Evolutionary conservation across 37 sponge, comb jelly and placozoan genomes (phyloP), one percentile per base, ranked within the genome.

Genomic region (Tethya wilhelma): DNA sequence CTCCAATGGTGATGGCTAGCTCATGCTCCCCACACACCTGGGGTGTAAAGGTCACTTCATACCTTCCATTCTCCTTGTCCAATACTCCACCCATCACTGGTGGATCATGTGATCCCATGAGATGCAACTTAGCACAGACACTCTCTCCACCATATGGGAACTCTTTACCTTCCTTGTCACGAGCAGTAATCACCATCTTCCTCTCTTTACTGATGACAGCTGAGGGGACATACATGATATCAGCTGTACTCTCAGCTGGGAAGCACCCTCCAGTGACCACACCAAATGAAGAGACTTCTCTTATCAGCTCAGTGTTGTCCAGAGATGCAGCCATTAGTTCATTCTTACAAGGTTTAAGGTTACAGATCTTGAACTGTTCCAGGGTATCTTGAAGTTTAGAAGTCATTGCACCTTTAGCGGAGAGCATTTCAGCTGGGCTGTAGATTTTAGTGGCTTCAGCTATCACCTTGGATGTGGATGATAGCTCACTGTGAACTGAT

Each of bases 51-150:
- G 64, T 43, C 19, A 71, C 37, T 29, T 2, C 39, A 58, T 71
- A 72, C 2, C 49, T 81, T 4, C 82, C 82, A 70, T 81, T 46
- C 20, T 53, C 37, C 7, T 72, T 59, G 44, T 81, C 46, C 7
- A 20, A 30, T 19, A 69, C 43, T 1, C 43, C 11, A 34, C 69
- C 56, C 19, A 17, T 22, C 2, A 79, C 56, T 1, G 25, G 33
- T 28, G 40, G 2, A 14, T 67, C 57, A 7, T 20, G 42, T 0
- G 68, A 44, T 26, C 79, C 79, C 28, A 56, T 67, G 19, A 67
- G 38, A 3, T 20, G 20, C 3, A 79, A 26, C 23, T 1, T 12
- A 34, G 39, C 79, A 34, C 49, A 5, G 41, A 79, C 69, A 31
- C 20, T 14, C 37, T 66, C 79, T 22, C 79, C 79, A 5, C 79